Conservation (phyloP, 2,113 vertebrate genomes). For the Lepus americanus region DNA sequence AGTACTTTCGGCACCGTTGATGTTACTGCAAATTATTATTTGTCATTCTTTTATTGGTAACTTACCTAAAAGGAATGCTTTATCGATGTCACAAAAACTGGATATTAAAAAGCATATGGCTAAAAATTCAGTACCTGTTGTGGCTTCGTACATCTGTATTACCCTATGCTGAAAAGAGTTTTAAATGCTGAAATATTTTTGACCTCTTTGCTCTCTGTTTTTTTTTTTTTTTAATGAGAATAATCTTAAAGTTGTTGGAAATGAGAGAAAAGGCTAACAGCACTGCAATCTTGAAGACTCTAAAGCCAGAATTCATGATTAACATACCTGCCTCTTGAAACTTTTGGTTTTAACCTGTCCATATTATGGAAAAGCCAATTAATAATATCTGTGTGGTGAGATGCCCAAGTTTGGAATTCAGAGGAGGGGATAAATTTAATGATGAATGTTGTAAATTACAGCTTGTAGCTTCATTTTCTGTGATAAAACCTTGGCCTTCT, state of each 20-base stretch:
- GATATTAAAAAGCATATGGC: conserved; percentile 9
- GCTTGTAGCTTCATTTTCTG: conserved; percentile 43
- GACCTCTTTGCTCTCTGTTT: conserved; percentile 43
- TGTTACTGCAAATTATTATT: conserved; percentile 14
- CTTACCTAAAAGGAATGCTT: background rate
- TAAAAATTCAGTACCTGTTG: conserved; percentile 27
- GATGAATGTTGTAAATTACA: background rate
- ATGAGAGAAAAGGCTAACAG: conserved; percentile 35
- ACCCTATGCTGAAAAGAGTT: conserved; percentile 33
- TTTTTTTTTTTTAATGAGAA: conserved; percentile 13
- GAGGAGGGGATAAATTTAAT: conserved; percentile 3
- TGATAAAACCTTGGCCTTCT: conserved; percentile 47
- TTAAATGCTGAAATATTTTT: conserved; percentile 3
- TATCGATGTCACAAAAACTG: conserved; percentile 30
- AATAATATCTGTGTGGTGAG: conserved; percentile 22
- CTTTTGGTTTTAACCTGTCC: conserved; percentile 30
- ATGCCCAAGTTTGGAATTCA: conserved; percentile 3
- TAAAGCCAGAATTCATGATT: conserved; percentile 24
- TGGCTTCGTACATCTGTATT: background rate
- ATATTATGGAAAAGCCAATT: conserved; percentile 29
- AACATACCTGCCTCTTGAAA: background rate
- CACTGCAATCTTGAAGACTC: conserved; percentile 35
- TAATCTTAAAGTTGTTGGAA: conserved; percentile 44
- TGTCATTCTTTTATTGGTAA: background rate
- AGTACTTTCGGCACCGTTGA: conserved; percentile 21